Percentiles rank a stretch among this genome's conserved stretches.
phyloP scores from a whole-genome alignment of 2,888 invertebrate genomes.

The Hyles lineata region DNA sequence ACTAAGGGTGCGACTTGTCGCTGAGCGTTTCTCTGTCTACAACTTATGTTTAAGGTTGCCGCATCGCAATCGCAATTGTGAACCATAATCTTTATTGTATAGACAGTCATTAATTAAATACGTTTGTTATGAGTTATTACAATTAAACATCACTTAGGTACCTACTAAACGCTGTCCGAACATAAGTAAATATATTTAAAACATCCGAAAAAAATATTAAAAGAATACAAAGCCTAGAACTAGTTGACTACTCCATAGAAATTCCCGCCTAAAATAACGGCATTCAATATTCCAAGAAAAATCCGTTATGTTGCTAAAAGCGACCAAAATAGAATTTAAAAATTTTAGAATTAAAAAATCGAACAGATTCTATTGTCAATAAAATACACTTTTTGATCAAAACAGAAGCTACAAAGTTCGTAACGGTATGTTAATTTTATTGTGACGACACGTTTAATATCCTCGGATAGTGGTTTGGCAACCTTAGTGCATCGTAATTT shows the following conservation, averaged over 20 bases:
- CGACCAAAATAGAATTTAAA: background rate
- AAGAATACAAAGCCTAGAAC: no score
- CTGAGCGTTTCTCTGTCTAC: conserved; percentile 10
- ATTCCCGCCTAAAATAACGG: background rate
- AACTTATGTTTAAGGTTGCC: conserved; percentile 16
- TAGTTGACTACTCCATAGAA: background rate
- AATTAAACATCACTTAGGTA: background rate
- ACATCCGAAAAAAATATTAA: no score
- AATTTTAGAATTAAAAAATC: background rate
- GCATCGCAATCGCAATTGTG: background rate
- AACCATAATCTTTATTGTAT: background rate
- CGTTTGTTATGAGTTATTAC: background rate
- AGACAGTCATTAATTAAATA: background rate
- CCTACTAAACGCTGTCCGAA: background rate
- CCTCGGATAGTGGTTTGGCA: conserved; percentile 1
- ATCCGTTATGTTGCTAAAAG: background rate
- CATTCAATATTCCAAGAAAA: background rate
- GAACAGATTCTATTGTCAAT: background rate
- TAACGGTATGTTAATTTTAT: conserved; percentile 16
- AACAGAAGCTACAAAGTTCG: conserved; percentile 1
- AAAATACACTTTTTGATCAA: background rate
- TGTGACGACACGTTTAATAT: conserved; percentile 1
- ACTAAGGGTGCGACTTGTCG: no score
- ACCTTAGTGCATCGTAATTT: conserved; percentile 10
- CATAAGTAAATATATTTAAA: background rate